Evolutionary conservation across 2,113 vertebrate genomes (phyloP), one percentile per base, ranked within the genome.

Genomic region (Muscicapa adusta): DNA sequence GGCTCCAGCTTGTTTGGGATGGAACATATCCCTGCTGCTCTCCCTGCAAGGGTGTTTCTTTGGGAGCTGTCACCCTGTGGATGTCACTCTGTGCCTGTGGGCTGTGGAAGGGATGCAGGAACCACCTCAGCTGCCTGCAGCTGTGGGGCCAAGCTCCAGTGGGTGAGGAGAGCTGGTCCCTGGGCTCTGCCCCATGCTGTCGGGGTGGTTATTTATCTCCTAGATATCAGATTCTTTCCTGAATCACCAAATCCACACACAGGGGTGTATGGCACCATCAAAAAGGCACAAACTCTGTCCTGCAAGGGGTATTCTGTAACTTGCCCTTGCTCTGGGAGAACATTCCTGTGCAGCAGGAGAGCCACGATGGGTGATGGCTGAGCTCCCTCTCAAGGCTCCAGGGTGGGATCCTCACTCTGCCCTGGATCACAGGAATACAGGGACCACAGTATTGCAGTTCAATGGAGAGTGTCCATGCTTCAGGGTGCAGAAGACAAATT

Each of bases 341-440:
- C 2, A 4, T 40, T 58, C 28, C 72, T 48, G 36, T 25, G 67
- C 22, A 18, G 78, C 10, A 73, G 92, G 6, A 63, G 36, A 33
- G 12, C 12, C 11, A 0, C 0, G 0, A 15, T 7, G 24, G 68
- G n/a, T 0, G 12, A n/a, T 9, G 56, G 4, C 42, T 28, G 57
- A 14, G 40, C 23, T 47, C 18, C 4, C 20, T 1, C 16, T 31
- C 14, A 4, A 9, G 22, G 76, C 24, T 5, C 9, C 51, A 5
- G 0, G 25, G 31, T 19, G 60, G 33, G 62, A 45, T 3, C 4
- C 66, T 33, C 5, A 1, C 40, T n/a, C 63, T 29, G 29, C 40
- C 3, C 18, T 5, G 5, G 3, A 16, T 8, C 9, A 6, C 1
- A 1, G 77, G 1, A 5, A 29, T 5, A 1, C 8, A 13, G 10